Evolutionary conservation across 2,113 vertebrate species (phyloP).

Genomic region (Fulmarus glacialis): DNA sequence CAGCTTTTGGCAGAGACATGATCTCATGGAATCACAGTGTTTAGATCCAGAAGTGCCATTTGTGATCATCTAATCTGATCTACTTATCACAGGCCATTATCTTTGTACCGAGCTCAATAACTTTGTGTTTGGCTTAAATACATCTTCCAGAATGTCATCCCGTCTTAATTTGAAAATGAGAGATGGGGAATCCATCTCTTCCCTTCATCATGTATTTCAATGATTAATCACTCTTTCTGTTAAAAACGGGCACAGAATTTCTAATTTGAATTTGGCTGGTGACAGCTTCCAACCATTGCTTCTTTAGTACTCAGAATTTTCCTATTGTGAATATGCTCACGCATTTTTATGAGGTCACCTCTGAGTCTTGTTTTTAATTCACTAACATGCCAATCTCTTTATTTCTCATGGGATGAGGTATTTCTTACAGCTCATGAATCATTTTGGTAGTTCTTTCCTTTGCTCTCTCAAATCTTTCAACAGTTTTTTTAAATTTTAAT

Average conservation of each 20-base stretch:
- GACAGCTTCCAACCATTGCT: not conserved
- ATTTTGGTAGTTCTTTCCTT: not conserved
- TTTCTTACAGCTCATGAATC: not conserved
- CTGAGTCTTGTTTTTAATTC: slow-evolving; percentile 43
- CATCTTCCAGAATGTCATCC: not conserved
- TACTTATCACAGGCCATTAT: not conserved
- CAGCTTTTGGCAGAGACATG: not conserved
- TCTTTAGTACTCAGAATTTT: not conserved
- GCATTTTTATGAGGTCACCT: slow-evolving; percentile 9
- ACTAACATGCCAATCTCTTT: not conserved
- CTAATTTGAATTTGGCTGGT: slow-evolving; percentile 25
- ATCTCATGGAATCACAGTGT: not conserved
- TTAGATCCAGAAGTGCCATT: not conserved
- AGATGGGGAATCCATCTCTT: slow-evolving; percentile 14
- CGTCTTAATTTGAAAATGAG: slow-evolving; percentile 4
- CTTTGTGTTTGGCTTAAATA: slow-evolving; percentile 17
- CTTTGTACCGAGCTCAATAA: slow-evolving; percentile 10
- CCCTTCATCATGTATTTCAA: not conserved
- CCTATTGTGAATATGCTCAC: not conserved
- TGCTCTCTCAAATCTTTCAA: not conserved
- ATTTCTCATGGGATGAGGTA: not conserved
- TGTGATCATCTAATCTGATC: not conserved
- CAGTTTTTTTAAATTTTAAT: not conserved
- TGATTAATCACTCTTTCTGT: slow-evolving; percentile 23
- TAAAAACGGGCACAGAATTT: not conserved